These are phyloP conservation scores for Metridium senile DNA, from an alignment of 92 coral and sea anemone genomes.

Conservation along the genomic window DNA sequence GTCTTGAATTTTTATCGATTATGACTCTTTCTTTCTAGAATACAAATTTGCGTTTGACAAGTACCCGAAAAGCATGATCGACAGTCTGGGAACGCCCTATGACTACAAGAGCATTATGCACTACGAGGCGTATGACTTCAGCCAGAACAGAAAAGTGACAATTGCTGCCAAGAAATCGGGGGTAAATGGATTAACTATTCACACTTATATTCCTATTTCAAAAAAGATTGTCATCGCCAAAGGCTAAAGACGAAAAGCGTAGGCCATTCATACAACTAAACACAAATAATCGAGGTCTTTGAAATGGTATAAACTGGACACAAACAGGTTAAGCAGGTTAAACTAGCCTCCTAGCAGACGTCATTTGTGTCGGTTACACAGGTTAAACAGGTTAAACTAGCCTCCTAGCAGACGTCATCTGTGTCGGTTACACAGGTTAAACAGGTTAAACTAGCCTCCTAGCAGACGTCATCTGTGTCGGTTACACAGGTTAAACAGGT, in stretches of 20 bases:
- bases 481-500: background rate
- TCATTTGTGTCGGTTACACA: too few species aligned
- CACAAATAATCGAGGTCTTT: too few species aligned
- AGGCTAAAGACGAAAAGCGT: too few species aligned
- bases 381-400: background rate
- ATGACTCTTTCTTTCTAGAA: slow-evolving; percentile 1
- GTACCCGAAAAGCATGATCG: slow-evolving; percentile 26
- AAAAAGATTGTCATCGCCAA: too few species aligned
- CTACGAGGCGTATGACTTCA: slow-evolving; percentile 42
- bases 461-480: too few species aligned
- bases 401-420: too few species aligned
- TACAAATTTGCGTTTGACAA: slow-evolving; percentile 34
- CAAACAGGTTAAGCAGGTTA: background rate
- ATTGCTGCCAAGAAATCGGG: slow-evolving; percentile 33
- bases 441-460: background rate
- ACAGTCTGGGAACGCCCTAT: slow-evolving; percentile 39
- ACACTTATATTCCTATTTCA: background rate
- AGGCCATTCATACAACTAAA: too few species aligned
- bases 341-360: background rate
- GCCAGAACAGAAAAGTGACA: slow-evolving; percentile 24
- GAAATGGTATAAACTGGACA: background rate
- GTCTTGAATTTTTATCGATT: background rate
- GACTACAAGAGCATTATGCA: slow-evolving; percentile 45
- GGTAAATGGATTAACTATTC: background rate
- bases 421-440: background rate